Evolutionary conservation across 1,140 invertebrate genomes (phyloP), one percentile per base, ranked within the genome.

Genomic region (Hyphantria cunea): DNA sequence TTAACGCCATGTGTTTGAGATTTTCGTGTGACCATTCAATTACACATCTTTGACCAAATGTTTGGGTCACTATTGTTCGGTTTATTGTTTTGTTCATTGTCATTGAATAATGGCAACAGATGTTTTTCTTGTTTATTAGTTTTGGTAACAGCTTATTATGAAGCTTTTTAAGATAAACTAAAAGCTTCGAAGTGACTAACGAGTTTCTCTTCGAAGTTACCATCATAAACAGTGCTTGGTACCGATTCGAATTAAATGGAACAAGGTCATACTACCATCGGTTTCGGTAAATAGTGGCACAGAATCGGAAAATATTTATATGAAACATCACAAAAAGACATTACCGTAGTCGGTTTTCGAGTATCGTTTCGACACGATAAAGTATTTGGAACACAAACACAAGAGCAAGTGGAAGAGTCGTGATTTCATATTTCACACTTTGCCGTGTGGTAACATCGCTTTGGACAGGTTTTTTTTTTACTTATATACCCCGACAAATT

Each of bases 401-500:
- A 72, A 71, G 78, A 68, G 74, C 76, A 74, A 86, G 82, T 85
- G 78, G 81, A 78, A 71, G 75, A 86, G 77, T 90, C 87, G 87
- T 90, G 87, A 90, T 90, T 90, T 90, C 86, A 87, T 90, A 87
- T 89, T 90, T 90, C 83, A 90, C 87, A 90, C 87, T 90, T 86
- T 70, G 78, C 73, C 80, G 82, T 79, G 83, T 74, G 80, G 80
- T 82, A 84, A 83, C 78, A 68, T 80, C 67, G 78, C 72, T 74
- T 69, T 64, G 74, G 79, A 86, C 82, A 84, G 81, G 84, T 86
- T 85, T 80, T 76, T 68, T 74, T 76, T 82, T 81, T 66, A 80
- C 74, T 82, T 77, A 76, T 10, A 39, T 65, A 76, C 63, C 68
- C 69, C 56, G 55, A 64, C 62, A 52, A 52, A 65, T 41, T 50